Evolutionary conservation across 1,140 invertebrate genomes (phyloP), one percentile per base, ranked within the genome.

Genomic region (Thaumetopoea pityocampa): DNA sequence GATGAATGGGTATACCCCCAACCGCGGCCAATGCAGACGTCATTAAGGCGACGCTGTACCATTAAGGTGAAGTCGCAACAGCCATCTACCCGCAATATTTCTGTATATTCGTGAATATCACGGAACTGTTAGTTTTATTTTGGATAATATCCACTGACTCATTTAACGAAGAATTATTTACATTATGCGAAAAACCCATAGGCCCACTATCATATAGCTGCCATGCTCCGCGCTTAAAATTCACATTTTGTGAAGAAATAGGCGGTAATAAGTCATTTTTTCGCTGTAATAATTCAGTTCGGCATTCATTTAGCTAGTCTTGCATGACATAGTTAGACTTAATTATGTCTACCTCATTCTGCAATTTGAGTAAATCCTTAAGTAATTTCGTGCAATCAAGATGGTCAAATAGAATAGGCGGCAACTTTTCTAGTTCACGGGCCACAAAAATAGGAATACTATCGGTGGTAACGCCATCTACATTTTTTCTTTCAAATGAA

Each of bases 401-500:
- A 15, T 45, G 33, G 32, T 37, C 42, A n/a, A 45, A 28, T 8
- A 14, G 9, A 2, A 36, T 26, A 1, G 42, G 11, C 2, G 42
- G 42, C 18, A 45, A 19, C 24, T 37, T 45, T 0, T 45, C 42
- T n/a, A 45, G 15, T 17, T 37, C 16, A 2, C 15, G 12, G 9
- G 42, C 42, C 2, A 45, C 42, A 32, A 45, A 45, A 2, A 34
- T 12, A 10, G 40, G 40, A 30, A 45, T 37, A 23, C 10, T 2
- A 8, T 30, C 22, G 2, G 38, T n/a, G n/a, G n/a, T n/a, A n/a
- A n/a, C n/a, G n/a, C n/a, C n/a, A n/a, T n/a, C n/a, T n/a, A n/a
- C n/a, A n/a, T n/a, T n/a, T n/a, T n/a, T n/a, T n/a, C n/a, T n/a
- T n/a, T n/a, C n/a, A n/a, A n/a, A n/a, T n/a, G n/a, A n/a, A n/a